A percentile compares a stretch with the other conserved stretches of the same genome.
These are phyloP conservation scores for Rhagophthalmus giganteus DNA, from an alignment of 2,888 invertebrate species.

Conservation along the genomic window DNA sequence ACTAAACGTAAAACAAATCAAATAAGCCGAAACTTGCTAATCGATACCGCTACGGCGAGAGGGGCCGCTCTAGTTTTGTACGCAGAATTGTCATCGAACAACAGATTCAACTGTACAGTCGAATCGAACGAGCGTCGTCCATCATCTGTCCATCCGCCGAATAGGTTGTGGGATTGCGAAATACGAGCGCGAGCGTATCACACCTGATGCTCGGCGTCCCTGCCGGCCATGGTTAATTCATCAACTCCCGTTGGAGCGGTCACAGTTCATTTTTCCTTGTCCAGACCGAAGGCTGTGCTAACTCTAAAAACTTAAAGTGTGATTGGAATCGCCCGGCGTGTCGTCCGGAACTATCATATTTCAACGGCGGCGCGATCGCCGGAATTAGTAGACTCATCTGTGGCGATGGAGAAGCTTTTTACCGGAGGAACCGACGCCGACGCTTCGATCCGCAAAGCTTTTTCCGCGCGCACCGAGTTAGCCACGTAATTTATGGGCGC, in stretches of 20 bases:
- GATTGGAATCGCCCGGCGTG: slow-evolving; percentile 18
- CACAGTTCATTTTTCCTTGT: slow-evolving; percentile 24
- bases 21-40: slow-evolving; percentile 13
- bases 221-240: slow-evolving; percentile 32
- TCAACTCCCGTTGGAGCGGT: slow-evolving; percentile 22
- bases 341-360: slow-evolving; percentile 24
- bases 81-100: slow-evolving; percentile 13
- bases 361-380: slow-evolving; percentile 24
- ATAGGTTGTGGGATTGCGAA: slow-evolving; percentile 29
- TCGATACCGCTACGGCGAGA: slow-evolving; percentile 15
- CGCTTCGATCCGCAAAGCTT: slow-evolving; percentile 34
- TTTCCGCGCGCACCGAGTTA: slow-evolving; percentile 36
- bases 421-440: slow-evolving; percentile 22
- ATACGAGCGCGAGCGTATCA: slow-evolving; percentile 29
- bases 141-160: slow-evolving; percentile 31
- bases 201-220: slow-evolving; percentile 33
- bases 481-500: slow-evolving; percentile 48
- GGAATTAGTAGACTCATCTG: slow-evolving; percentile 30
- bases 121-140: slow-evolving; percentile 25
- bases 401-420: slow-evolving; percentile 23
- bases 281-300: slow-evolving; percentile 4
- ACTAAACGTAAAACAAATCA: neutral
- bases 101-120: slow-evolving; percentile 12
- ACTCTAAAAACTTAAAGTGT: slow-evolving; percentile 18
- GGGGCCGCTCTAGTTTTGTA: slow-evolving; percentile 17